A percentile compares a stretch with the other conserved stretches of the same genome.
Conservation (phyloP, 2,797 vertebrate genomes). For the Loriculus beryllinus region DNA sequence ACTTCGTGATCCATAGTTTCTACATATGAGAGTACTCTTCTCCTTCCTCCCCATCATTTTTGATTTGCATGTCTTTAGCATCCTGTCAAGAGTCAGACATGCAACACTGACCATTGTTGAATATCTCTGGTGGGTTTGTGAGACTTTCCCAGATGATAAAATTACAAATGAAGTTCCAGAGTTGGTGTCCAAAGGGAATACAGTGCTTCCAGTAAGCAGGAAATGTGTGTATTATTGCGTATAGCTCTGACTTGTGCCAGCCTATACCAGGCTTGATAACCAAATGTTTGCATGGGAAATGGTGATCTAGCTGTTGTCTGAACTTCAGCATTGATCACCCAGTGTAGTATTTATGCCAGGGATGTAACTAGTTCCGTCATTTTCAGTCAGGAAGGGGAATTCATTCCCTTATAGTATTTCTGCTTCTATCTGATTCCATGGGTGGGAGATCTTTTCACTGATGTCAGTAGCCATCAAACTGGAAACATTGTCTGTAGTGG, state of each 20-base stretch:
- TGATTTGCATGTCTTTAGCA: slow-evolving; percentile 5
- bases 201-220: background rate
- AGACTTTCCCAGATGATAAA: background rate
- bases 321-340: background rate
- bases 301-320: background rate
- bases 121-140: background rate
- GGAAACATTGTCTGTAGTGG: background rate
- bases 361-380: background rate
- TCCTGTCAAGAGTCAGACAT: background rate
- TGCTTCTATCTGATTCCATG: background rate
- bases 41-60: background rate
- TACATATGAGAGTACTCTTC: background rate
- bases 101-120: background rate
- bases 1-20: background rate
- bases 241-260: background rate
- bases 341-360: background rate
- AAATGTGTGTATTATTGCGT: background rate
- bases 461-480: background rate
- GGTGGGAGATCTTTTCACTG: background rate
- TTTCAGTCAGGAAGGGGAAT: background rate
- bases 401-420: background rate
- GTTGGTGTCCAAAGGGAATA: background rate
- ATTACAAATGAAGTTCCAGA: background rate
- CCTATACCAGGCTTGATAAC: background rate
- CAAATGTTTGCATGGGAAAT: background rate